Percentiles rank a stretch among this genome's conserved stretches.
Evolutionary conservation across 2,797 vertebrate genomes (phyloP).

Genomic region (Pyrocephalus nanus): DNA sequence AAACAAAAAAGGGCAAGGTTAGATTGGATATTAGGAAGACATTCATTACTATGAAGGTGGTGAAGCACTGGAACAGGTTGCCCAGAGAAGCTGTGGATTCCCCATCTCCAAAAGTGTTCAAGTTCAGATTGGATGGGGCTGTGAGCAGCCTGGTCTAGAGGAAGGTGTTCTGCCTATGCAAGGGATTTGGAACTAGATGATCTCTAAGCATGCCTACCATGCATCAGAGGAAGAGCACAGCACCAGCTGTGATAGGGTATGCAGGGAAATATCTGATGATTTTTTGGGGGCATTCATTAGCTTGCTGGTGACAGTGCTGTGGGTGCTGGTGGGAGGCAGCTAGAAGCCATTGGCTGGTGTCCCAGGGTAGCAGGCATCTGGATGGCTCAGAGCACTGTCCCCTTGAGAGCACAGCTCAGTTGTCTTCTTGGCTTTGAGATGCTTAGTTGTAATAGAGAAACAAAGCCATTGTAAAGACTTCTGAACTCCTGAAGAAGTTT

Average conservation of each 20-base stretch:
- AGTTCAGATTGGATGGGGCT: neutral
- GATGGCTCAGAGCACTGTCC: neutral
- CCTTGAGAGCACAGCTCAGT: neutral
- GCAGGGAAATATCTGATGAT: neutral
- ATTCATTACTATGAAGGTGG: accelerated
- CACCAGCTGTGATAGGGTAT: neutral
- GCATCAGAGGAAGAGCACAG: neutral
- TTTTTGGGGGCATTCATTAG: neutral
- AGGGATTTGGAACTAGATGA: neutral
- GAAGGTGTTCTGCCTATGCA: neutral
- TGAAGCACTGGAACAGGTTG: neutral
- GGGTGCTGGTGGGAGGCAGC: neutral
- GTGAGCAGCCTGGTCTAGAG: neutral
- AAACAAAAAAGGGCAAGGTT: neutral
- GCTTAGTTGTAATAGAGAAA: neutral
- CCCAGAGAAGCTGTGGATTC: accelerated
- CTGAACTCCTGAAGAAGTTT: neutral
- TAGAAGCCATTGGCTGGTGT: neutral
- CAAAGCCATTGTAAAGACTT: neutral
- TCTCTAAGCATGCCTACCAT: accelerated
- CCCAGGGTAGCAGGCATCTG: accelerated
- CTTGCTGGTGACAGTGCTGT: accelerated
- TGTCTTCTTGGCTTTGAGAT: neutral
- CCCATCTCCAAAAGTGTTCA: neutral
- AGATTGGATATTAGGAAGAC: neutral